A percentile compares a stretch with the other conserved stretches of the same genome.
phyloP scores from a whole-genome alignment of 2,113 vertebrate species.

The Origma solitaria region DNA sequence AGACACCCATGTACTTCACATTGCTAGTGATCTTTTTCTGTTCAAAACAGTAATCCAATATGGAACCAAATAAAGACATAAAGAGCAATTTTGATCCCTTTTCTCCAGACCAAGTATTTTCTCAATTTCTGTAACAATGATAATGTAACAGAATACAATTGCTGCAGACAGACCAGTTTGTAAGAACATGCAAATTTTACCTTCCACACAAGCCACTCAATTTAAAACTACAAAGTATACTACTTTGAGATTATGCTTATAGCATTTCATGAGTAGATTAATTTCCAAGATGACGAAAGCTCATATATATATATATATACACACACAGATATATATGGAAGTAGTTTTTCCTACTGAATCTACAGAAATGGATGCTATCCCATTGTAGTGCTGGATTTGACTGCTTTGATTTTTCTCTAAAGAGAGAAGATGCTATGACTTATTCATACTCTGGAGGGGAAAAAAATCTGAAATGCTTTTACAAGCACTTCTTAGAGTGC shows the following conservation, averaged over 20 bases:
- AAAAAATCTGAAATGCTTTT: neutral
- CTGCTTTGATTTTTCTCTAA: neutral
- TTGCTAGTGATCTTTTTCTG: neutral
- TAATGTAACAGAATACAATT: neutral
- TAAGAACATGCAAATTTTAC: neutral
- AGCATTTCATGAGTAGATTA: neutral
- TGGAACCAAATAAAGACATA: neutral
- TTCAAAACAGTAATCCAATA: neutral
- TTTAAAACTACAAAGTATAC: neutral
- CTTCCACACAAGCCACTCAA: neutral
- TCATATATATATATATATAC: neutral
- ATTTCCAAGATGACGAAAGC: neutral
- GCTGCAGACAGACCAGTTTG: neutral
- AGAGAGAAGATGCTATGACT: neutral
- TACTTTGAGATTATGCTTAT: neutral
- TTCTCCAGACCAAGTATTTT: neutral
- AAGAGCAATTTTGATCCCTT: neutral
- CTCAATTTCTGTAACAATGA: neutral
- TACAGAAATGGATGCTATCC: neutral
- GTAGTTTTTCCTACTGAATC: neutral
- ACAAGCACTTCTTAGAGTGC: neutral
- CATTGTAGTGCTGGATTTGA: neutral
- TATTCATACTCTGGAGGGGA: neutral
- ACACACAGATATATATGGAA: neutral
- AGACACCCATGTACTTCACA: neutral